Conservation (phyloP, 2,113 vertebrate species). For the Nothocercus julius region DNA sequence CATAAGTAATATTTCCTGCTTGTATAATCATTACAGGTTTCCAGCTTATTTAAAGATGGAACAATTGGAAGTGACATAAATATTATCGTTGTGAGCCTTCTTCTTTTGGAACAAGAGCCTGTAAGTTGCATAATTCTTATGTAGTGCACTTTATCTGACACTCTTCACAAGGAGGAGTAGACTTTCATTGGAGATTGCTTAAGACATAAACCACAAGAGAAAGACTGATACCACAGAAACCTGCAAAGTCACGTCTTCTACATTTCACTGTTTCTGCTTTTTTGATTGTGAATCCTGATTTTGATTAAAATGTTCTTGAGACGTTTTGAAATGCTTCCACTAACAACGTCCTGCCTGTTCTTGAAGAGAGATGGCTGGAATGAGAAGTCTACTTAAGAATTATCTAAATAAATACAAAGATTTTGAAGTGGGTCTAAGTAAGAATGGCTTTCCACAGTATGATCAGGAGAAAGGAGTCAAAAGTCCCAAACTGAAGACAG, state of each 20-base stretch:
- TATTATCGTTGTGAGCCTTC: slow-evolving; percentile 93
- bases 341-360: neutral
- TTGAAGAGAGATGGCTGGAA: neutral
- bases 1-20: neutral
- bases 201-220: neutral
- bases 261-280: neutral
- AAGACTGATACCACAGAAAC: neutral
- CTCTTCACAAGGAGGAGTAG: neutral
- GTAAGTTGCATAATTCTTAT: slow-evolving; percentile 78
- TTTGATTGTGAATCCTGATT: neutral
- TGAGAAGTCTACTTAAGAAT: neutral
- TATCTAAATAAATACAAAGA: neutral
- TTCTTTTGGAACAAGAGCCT: slow-evolving; percentile 95
- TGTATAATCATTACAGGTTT: slow-evolving; percentile 82
- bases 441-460: neutral
- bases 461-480: neutral
- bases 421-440: neutral
- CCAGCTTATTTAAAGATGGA: slow-evolving; percentile 97
- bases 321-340: neutral
- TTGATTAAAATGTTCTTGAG: neutral
- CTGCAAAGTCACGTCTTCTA: neutral
- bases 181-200: neutral
- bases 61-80: slow-evolving; percentile 97
- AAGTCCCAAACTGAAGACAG: neutral
- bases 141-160: neutral